A percentile compares a stretch with the other conserved stretches of the same genome.
Conservation (phyloP, 2,797 vertebrate genomes). For the Sebastes itinus region DNA sequence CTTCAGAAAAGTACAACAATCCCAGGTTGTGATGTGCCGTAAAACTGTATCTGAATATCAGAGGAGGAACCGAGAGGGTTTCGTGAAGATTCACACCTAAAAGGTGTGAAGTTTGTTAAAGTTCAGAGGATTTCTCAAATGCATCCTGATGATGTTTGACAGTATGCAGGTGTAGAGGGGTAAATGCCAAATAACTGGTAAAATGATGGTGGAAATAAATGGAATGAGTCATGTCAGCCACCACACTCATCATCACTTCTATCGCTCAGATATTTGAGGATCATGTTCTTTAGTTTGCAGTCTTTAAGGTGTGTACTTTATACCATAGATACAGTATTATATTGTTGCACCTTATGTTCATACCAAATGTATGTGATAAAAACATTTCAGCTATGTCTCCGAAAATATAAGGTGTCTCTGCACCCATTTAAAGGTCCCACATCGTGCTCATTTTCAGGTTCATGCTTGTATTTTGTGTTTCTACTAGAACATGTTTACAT, state of each 20-base stretch:
- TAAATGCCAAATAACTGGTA: not conserved
- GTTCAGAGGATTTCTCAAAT: not conserved
- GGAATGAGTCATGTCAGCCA: not conserved
- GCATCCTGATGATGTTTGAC: not conserved
- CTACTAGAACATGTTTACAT: too few relatives aligned
- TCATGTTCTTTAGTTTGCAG: not conserved
- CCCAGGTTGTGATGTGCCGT: not conserved
- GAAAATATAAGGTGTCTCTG: too few relatives aligned
- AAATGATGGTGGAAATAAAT: not conserved
- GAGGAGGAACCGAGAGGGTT: not conserved
- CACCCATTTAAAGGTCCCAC: too few relatives aligned
- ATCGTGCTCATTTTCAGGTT: too few relatives aligned
- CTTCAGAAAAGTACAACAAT: not conserved
- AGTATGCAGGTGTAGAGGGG: not conserved
- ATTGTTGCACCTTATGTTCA: not conserved
- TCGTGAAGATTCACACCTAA: not conserved
- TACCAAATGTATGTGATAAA: not conserved
- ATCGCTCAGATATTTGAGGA: not conserved
- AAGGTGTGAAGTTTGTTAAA: not conserved
- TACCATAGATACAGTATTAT: not conserved
- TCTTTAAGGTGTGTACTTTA: not conserved
- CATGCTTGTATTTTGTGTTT: too few relatives aligned
- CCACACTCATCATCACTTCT: too few relatives aligned
- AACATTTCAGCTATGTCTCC: not conserved
- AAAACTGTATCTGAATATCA: not conserved